Base-by-base conservation (phyloP, 2,888 invertebrate genomes). In the Heliconius cydno region DNA sequence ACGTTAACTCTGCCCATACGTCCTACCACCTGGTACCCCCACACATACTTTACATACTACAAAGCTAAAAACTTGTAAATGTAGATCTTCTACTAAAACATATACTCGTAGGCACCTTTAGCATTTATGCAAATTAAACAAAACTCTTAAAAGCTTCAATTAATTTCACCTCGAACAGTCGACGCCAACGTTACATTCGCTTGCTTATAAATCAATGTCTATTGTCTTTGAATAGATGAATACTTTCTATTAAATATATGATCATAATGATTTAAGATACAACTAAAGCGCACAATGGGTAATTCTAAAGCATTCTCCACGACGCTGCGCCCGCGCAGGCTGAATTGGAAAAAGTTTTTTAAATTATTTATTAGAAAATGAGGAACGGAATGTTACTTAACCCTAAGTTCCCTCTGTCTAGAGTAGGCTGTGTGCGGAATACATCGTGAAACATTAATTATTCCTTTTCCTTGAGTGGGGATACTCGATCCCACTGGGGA, bases 211-310 rank as follows among this genome's bases (percentile, higher is more conserved):
- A 74, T 78, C 66, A 78, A 78, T 41, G 73, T 67, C n/a, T 38
- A 74, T 78, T 78, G 78, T 78, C 73, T 74, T 25, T 65, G 13
- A 57, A 22, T 57, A 57, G 22, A 74, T 57, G 34, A 68, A 66
- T 41, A 60, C 78, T 74, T 78, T 78, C 74, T 74, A 78, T 78
- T 66, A 73, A 74, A 78, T 41, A 30, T 74, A 75, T 60, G 57
- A 66, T 77, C 57, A 63, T 72, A 57, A 74, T 78, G 74, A 75
- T 74, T 75, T 34, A 78, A 78, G 66, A 74, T 74, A 78, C 41
- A 28, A 63, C 57, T 66, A 57, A 30, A 52, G 46, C 12, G 60
- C 13, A 78, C 78, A 78, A 78, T 78, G 74, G 78, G 68, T 78
- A 68, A 78, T 75, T 78, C 78, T 68, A 60, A n/a, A 52, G 67